Conservation (phyloP, 2,113 vertebrate genomes). For the Symphodus melops region DNA sequence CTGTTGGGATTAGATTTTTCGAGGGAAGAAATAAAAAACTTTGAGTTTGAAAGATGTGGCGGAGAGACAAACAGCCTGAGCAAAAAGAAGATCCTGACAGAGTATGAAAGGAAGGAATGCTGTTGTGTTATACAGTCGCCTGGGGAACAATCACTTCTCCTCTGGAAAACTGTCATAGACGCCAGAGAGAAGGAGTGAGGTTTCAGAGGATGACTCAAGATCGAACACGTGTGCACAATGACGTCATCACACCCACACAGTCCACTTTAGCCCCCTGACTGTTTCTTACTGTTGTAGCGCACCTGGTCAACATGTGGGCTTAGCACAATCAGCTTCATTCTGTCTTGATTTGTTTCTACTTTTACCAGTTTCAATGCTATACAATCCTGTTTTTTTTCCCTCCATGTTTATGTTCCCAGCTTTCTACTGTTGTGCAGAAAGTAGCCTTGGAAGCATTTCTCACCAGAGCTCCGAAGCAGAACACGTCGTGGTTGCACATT, state of each 20-base stretch:
- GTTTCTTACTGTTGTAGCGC: slow-evolving; percentile 26
- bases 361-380: background rate
- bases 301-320: slow-evolving; percentile 28
- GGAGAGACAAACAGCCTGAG: slow-evolving; percentile 50
- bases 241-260: slow-evolving; percentile 27
- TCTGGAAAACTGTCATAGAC: slow-evolving; percentile 72
- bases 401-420: background rate
- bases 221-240: slow-evolving; percentile 44
- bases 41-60: slow-evolving; percentile 15
- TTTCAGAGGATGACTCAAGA: slow-evolving; percentile 34
- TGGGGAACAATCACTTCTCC: slow-evolving; percentile 73
- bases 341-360: background rate
- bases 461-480: slow-evolving; percentile 9
- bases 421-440: slow-evolving; percentile 1
- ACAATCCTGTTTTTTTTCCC: too few relatives aligned
- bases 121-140: slow-evolving; percentile 76
- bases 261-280: slow-evolving; percentile 21
- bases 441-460: slow-evolving; percentile 13
- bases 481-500: slow-evolving; percentile 13
- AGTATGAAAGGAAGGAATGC: slow-evolving; percentile 83
- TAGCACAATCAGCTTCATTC: slow-evolving; percentile 5
- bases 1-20: too few relatives aligned
- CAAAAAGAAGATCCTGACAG: slow-evolving; percentile 79
- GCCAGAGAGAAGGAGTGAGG: slow-evolving; percentile 59
- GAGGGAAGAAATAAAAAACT: background rate